These are phyloP conservation scores for Theretra japonica DNA, from an alignment of 2,888 invertebrate genomes.

Conservation along the genomic window DNA sequence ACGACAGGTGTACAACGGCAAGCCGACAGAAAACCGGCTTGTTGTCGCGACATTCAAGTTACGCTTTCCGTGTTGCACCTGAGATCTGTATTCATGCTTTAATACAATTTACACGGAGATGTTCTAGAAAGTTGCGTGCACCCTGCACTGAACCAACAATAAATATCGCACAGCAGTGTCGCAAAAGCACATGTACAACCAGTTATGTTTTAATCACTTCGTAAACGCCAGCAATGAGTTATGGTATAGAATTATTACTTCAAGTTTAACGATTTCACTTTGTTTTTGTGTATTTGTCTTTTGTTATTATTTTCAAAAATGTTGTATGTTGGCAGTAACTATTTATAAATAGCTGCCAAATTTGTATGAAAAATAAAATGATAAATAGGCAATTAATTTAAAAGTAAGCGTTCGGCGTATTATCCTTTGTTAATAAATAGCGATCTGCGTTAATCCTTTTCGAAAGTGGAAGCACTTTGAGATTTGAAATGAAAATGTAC, in stretches of 20 bases:
- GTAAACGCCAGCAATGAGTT: too few species aligned
- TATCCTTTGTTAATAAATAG: not conserved
- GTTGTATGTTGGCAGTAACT: too few species aligned
- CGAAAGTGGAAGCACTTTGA: not conserved
- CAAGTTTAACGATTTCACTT: not conserved
- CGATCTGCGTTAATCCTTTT: not conserved
- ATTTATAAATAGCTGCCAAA: too few species aligned
- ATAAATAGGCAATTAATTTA: not conserved
- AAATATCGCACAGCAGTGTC: slow-evolving; percentile 25
- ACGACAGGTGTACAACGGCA: not conserved
- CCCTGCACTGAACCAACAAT: not conserved
- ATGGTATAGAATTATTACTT: not conserved
- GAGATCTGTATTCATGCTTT: not conserved
- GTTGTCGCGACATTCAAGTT: not conserved
- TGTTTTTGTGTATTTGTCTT: too few species aligned
- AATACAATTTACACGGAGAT: not conserved
- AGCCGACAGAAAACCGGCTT: not conserved
- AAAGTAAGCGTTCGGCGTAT: not conserved
- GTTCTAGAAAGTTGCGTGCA: not conserved
- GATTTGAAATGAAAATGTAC: slow-evolving; percentile 4
- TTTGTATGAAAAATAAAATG: too few species aligned
- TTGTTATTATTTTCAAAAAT: too few species aligned
- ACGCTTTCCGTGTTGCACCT: not conserved
- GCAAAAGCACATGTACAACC: not conserved
- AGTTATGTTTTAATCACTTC: not conserved